A percentile compares a stretch with the other conserved stretches of the same genome.
Evolutionary conservation across 2,113 vertebrate species (phyloP).

Genomic region (Cygnus atratus): DNA sequence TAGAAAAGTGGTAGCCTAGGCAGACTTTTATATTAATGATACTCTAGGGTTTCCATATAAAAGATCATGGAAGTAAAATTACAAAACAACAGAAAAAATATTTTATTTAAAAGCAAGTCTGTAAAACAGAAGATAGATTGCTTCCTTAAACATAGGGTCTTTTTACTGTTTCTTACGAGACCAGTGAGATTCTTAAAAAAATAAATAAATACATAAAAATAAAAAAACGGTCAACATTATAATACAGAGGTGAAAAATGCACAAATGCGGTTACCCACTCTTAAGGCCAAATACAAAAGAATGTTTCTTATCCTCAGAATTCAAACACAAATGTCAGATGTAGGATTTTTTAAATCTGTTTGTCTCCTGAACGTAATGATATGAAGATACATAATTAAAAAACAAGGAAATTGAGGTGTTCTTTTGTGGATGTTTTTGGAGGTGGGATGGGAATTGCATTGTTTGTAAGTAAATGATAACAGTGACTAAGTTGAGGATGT

Average conservation of each 20-base stretch:
- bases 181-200: constrained; percentile 56
- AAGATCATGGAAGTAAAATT: constrained; percentile 46
- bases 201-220: constrained; percentile 49
- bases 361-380: background rate
- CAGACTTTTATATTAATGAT: constrained; percentile 70
- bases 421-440: background rate
- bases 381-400: background rate
- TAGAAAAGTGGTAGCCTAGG: constrained; percentile 94
- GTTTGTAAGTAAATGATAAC: background rate
- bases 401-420: background rate
- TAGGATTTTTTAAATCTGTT: background rate
- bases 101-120: constrained; percentile 51
- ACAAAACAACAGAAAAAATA: background rate
- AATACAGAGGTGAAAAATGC: constrained; percentile 25
- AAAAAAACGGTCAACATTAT: constrained; percentile 15
- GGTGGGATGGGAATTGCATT: background rate
- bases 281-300: background rate
- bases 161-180: constrained; percentile 70
- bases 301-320: constrained; percentile 47
- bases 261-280: constrained; percentile 22
- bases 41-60: constrained; percentile 53
- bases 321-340: background rate
- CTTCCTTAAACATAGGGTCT: constrained; percentile 44
- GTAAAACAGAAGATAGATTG: constrained; percentile 43
- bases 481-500: background rate